Percentiles rank a stretch among this genome's conserved stretches.
phyloP scores from a whole-genome alignment of 2,888 invertebrate genomes.

The Gryllus longicercus region DNA sequence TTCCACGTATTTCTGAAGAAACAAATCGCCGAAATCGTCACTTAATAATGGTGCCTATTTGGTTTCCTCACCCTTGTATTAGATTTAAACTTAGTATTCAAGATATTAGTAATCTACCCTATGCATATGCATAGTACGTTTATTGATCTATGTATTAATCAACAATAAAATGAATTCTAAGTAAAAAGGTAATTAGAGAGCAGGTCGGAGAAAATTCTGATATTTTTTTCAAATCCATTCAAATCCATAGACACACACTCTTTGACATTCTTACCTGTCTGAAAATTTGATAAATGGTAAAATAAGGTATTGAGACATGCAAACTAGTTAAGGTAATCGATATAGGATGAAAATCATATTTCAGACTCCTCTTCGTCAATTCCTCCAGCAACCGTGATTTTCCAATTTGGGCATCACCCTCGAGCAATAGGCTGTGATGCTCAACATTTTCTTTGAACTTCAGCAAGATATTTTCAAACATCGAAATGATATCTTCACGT shows the following conservation, averaged over 20 bases:
- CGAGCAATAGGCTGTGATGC: conserved; percentile 55
- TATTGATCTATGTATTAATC: no score
- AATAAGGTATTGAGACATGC: conserved; percentile 38
- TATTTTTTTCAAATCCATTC: no score
- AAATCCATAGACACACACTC: not conserved
- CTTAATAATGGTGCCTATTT: no score
- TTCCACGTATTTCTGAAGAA: no score
- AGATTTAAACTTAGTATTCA: no score
- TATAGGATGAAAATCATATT: conserved; percentile 38
- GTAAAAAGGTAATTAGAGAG: no score
- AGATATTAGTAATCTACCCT: no score
- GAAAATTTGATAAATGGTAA: conserved; percentile 39
- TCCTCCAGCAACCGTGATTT: conserved; percentile 57
- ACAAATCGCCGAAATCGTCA: no score
- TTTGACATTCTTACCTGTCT: conserved; percentile 39
- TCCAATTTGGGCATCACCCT: conserved; percentile 56
- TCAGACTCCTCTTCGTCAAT: conserved; percentile 43
- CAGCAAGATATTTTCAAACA: not conserved
- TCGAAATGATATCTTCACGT: not conserved
- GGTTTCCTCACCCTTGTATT: no score
- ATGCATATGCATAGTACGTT: no score
- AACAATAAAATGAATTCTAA: no score
- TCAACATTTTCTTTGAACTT: conserved; percentile 36
- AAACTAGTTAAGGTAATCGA: conserved; percentile 38
- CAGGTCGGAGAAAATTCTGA: no score